Percentiles rank a stretch among this genome's conserved stretches.
phyloP scores from a whole-genome alignment of 1,140 invertebrate genomes.

The Zaprionus vittiger region DNA sequence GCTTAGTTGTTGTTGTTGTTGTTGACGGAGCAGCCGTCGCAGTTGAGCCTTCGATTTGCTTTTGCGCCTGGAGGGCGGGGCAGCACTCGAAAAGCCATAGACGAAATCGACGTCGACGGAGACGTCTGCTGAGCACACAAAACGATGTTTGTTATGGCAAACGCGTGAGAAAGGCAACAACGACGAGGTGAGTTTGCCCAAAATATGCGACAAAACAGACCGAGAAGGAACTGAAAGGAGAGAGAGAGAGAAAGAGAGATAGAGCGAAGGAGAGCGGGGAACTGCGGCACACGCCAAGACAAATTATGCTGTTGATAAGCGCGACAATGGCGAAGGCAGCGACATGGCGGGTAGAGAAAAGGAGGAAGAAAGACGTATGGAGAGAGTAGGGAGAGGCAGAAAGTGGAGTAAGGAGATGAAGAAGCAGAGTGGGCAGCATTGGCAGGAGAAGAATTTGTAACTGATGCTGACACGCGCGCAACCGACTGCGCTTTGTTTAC shows the following conservation, averaged over 20 bases:
- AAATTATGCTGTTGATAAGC: conserved; percentile 82
- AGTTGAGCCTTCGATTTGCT: conserved; percentile 63
- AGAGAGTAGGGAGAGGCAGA: neutral
- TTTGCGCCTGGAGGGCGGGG: conserved; percentile 36
- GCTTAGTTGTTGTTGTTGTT: neutral
- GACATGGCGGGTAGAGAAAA: neutral
- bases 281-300: conserved; percentile 73
- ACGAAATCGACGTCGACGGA: conserved; percentile 31
- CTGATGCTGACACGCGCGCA: conserved; percentile 68
- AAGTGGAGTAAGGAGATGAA: neutral
- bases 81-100: conserved; percentile 7
- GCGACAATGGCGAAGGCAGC: conserved; percentile 70
- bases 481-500: conserved; percentile 43
- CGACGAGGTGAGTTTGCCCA: conserved; percentile 46
- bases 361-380: neutral
- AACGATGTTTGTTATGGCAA: conserved; percentile 41
- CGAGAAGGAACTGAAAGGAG: conserved; percentile 6
- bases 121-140: conserved; percentile 27
- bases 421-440: neutral
- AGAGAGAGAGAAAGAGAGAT: conserved; percentile 3
- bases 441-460: conserved; percentile 38
- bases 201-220: conserved; percentile 20
- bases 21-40: conserved; percentile 9
- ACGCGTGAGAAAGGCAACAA: conserved; percentile 59
- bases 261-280: conserved; percentile 6